Evolutionary conservation across 2,888 invertebrate genomes (phyloP).

Genomic region (Boloria euphrosyne): DNA sequence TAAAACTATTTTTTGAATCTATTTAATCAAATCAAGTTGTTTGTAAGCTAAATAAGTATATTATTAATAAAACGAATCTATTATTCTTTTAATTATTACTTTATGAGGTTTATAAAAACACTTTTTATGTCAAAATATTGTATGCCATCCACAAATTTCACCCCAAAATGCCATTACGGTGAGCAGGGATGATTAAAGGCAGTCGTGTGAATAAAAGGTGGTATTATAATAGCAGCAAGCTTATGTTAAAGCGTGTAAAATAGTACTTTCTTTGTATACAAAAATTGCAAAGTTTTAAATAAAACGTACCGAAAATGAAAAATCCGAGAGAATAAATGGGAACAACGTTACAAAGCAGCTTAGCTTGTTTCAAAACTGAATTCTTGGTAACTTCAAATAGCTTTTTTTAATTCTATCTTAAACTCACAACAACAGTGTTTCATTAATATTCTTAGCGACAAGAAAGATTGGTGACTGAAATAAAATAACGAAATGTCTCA

Average conservation of each 20-base stretch:
- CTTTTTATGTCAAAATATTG: slow-evolving; percentile 13
- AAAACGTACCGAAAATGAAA: slow-evolving; percentile 24
- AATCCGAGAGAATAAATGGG: slow-evolving; percentile 20
- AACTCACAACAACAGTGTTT: slow-evolving; percentile 18
- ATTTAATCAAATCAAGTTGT: no score
- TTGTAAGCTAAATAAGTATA: neutral
- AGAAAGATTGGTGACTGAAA: slow-evolving; percentile 9
- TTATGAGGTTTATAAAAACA: slow-evolving; percentile 20
- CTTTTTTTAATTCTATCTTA: slow-evolving; percentile 14
- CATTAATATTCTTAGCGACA: slow-evolving; percentile 18
- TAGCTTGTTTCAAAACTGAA: slow-evolving; percentile 22
- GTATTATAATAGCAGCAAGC: slow-evolving; percentile 18
- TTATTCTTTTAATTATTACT: slow-evolving; percentile 17
- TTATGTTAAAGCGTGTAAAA: slow-evolving; percentile 24
- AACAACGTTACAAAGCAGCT: slow-evolving; percentile 22
- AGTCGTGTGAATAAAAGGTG: slow-evolving; percentile 27
- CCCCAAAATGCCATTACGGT: slow-evolving; percentile 24
- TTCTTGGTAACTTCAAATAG: slow-evolving; percentile 16
- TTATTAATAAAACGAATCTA: neutral
- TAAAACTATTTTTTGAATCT: no score
- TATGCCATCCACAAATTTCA: slow-evolving; percentile 21
- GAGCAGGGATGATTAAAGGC: slow-evolving; percentile 22
- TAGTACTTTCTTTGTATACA: slow-evolving; percentile 24
- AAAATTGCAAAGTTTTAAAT: slow-evolving; percentile 22
- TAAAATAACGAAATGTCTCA: slow-evolving; percentile 26